Percentiles rank a stretch among this genome's conserved stretches.
Conservation (phyloP, 2,888 invertebrate genomes). For the Drosophila nr. perissopoda region DNA sequence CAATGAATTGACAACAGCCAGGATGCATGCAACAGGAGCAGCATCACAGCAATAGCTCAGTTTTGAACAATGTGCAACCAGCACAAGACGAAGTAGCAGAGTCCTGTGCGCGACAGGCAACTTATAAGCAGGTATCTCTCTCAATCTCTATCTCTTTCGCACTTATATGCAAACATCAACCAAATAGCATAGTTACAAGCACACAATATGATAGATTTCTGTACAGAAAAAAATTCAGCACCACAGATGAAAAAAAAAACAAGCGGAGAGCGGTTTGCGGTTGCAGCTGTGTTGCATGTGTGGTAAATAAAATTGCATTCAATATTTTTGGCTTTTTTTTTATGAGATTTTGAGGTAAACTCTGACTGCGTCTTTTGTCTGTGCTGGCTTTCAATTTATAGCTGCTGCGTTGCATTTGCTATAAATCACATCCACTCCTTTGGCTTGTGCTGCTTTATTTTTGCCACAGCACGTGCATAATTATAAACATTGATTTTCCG, state of each 20-base stretch:
- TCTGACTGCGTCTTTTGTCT: constrained; percentile 53
- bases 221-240: constrained; percentile 23
- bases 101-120: constrained; percentile 38
- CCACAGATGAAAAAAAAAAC: background rate
- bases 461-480: constrained; percentile 54
- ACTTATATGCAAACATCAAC: constrained; percentile 60
- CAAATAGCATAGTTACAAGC: constrained; percentile 72
- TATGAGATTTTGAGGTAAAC: constrained; percentile 64
- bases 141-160: constrained; percentile 15
- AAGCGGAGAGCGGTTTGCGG: constrained; percentile 45
- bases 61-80: constrained; percentile 40
- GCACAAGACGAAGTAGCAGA: constrained; percentile 27
- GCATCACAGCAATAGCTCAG: constrained; percentile 26
- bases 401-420: constrained; percentile 56
- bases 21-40: constrained; percentile 10
- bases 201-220: constrained; percentile 67
- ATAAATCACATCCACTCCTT: constrained; percentile 53
- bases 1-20: constrained; percentile 48
- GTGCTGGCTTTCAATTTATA: constrained; percentile 66
- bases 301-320: constrained; percentile 74
- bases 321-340: constrained; percentile 66
- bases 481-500: constrained; percentile 49
- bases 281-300: constrained; percentile 42
- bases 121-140: constrained; percentile 38
- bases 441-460: constrained; percentile 35